Base-by-base conservation (phyloP, 2,113 vertebrate species). In the Saccopteryx leptura region DNA sequence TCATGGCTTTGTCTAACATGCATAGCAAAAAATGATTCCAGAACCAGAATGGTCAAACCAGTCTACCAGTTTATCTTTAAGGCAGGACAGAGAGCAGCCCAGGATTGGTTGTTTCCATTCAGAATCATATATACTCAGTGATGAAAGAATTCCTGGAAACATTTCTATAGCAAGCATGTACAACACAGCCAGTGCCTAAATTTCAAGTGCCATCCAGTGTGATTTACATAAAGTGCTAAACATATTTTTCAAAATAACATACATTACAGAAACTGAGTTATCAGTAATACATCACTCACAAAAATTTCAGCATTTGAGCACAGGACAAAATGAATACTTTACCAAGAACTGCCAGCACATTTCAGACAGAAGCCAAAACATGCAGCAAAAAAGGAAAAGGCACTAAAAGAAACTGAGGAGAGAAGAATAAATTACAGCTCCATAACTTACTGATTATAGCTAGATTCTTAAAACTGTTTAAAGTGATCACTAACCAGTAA, bases 321-420 rank as follows among this genome's bases (percentile, higher is more conserved):
- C 82, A 96, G 56, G 91, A 96, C 93, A 96, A 96, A 97, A 91
- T 54, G 26, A 60, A 86, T 93, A 96, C 96, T 96, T 97, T 76
- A 97, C 91, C 97, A 97, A 96, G 84, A 96, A 65, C 58, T 96
- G 84, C 66, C 80, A 86, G 90, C 54, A 63, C 81, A 95, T 97
- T 98, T 98, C 97, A 98, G 95, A 97, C 95, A 98, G 97, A 97
- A 96, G 93, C 80, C 97, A 97, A 97, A 98, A 83, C 66, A 97
- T 97, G 83, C 97, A 90, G 96, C 90, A 94, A 94, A 95, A 39
- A 50, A 96, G 50, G 91, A 92, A 97, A 96, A 94, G 96, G 84
- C 97, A 94, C 65, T 96, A 98, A 97, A 33, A 96, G 91, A 97
- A 98, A 97, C 23, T 82, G 89, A 69, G 50, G 78, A 86, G 78